These are phyloP conservation scores for Leptinotarsa undecemlineata DNA, from an alignment of 1,140 invertebrate species.

Conservation along the genomic window DNA sequence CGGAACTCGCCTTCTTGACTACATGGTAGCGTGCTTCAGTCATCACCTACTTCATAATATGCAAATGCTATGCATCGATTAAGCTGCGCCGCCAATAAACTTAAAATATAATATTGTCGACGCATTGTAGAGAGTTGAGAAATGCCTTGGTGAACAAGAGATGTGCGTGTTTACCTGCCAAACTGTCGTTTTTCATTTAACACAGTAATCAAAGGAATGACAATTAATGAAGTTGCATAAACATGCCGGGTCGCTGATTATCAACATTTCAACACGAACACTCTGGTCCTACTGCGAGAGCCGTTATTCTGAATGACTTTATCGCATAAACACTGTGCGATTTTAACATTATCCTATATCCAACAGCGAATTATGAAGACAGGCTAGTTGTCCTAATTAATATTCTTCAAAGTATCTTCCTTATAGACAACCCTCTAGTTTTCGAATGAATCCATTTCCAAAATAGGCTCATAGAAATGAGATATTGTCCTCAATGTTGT, in stretches of 20 bases:
- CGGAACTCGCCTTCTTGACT: background rate
- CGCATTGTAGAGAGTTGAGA: slow-evolving; percentile 7
- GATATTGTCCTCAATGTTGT: no score
- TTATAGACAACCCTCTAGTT: no score
- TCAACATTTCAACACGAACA: slow-evolving; percentile 22
- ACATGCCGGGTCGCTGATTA: slow-evolving; percentile 23
- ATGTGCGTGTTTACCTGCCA: slow-evolving; percentile 23
- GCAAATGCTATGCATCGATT: slow-evolving; percentile 5
- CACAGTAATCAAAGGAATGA: slow-evolving; percentile 19
- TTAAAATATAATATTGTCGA: background rate
- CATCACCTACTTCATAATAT: slow-evolving; percentile 19
- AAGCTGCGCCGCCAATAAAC: slow-evolving; percentile 4
- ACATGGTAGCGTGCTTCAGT: slow-evolving; percentile 4
- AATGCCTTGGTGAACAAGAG: background rate
- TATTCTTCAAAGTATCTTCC: no score
- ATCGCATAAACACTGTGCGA: background rate
- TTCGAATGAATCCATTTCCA: no score
- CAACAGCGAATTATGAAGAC: no score
- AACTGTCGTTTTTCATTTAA: slow-evolving; percentile 18
- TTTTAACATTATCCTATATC: no score
- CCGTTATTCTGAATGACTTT: slow-evolving; percentile 23
- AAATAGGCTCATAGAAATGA: no score
- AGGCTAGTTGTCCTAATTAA: no score
- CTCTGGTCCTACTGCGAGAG: slow-evolving; percentile 7
- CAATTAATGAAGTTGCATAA: slow-evolving; percentile 28